phyloP scores from a whole-genome alignment of 2,888 invertebrate genomes.

The Tinea semifulvella region DNA sequence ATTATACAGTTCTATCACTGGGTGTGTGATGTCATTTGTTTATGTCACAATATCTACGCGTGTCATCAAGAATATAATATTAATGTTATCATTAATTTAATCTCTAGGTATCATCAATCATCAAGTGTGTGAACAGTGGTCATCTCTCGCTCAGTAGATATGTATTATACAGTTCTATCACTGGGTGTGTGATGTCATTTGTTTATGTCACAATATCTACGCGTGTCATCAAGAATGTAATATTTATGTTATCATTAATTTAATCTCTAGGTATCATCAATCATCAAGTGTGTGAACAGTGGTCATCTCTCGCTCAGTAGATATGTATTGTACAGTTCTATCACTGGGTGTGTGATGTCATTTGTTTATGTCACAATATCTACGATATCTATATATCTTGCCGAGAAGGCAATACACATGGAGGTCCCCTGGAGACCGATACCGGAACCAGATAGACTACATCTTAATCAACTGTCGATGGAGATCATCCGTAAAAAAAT shows the following conservation, averaged over 20 bases:
- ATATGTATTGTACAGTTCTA: slow-evolving; percentile 24
- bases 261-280: too few relatives aligned
- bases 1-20: slow-evolving; percentile 1
- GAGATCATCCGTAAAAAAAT: too few relatives aligned
- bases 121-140: not conserved
- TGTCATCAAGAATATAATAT: not conserved
- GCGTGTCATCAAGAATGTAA: not conserved
- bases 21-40: not conserved
- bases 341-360: slow-evolving; percentile 27
- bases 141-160: not conserved
- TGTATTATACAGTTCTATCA: not conserved
- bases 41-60: not conserved
- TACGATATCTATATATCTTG: not conserved
- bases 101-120: not conserved
- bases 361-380: not conserved
- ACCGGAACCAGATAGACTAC: too few relatives aligned
- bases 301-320: slow-evolving; percentile 18
- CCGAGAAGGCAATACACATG: too few relatives aligned
- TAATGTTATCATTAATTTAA: not conserved
- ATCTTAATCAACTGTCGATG: too few relatives aligned
- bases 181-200: not conserved
- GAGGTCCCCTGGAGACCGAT: too few relatives aligned
- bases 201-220: not conserved
- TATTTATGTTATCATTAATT: not conserved
- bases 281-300: not conserved